phyloP scores from a whole-genome alignment of 1,140 invertebrate species.

The Dryas iulia region DNA sequence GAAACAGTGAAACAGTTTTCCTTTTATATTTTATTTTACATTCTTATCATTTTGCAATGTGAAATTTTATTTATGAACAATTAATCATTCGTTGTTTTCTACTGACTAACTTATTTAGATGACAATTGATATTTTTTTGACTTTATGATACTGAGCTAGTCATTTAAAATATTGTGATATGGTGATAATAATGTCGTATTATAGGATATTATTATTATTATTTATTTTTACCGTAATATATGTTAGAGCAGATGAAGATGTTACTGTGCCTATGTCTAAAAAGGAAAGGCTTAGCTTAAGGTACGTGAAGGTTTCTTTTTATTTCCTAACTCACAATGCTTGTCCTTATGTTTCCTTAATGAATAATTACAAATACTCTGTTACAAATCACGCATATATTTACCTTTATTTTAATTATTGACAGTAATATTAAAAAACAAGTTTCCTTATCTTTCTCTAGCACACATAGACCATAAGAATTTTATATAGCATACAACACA shows the following conservation, averaged over 20 bases:
- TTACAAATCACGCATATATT: background rate
- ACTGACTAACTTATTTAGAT: constrained; percentile 4
- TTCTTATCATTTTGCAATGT: constrained; percentile 39
- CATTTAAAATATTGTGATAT: constrained; percentile 58
- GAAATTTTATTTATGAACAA: constrained; percentile 24
- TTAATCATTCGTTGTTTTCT: constrained; percentile 6
- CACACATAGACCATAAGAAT: too few relatives aligned
- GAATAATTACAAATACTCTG: background rate
- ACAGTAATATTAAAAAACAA: background rate
- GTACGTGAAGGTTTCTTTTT: constrained; percentile 35
- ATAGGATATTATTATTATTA: constrained; percentile 60
- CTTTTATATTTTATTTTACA: constrained; percentile 20
- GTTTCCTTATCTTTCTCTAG: background rate
- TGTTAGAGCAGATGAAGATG: constrained; percentile 65
- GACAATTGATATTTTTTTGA: constrained; percentile 8
- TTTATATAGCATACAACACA: too few relatives aligned
- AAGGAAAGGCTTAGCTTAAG: constrained; percentile 57
- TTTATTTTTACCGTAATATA: constrained; percentile 64
- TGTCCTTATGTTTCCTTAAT: background rate
- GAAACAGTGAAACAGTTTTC: constrained; percentile 20
- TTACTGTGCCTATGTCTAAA: constrained; percentile 52
- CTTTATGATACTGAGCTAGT: constrained; percentile 41
- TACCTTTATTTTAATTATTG: background rate
- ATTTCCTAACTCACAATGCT: background rate
- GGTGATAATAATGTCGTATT: constrained; percentile 56